phyloP scores from a whole-genome alignment of 2,113 vertebrate genomes.

The Nibea albiflora region DNA sequence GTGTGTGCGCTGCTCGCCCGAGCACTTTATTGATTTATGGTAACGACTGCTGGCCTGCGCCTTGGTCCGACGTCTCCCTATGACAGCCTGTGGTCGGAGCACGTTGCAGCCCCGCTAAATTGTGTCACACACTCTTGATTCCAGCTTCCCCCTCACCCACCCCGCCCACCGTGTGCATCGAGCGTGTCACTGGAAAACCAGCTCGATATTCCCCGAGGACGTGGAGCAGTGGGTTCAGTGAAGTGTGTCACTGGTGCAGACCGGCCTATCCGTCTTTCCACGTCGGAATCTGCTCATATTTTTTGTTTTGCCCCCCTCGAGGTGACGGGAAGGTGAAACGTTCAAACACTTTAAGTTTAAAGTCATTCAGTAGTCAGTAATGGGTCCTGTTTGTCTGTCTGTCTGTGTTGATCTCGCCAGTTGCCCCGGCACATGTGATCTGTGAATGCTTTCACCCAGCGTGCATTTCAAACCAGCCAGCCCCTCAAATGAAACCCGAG shows the following conservation, averaged over 20 bases:
- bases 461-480: conserved; percentile 37
- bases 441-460: conserved; percentile 44
- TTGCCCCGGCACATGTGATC: conserved; percentile 34
- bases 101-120: conserved; percentile 56
- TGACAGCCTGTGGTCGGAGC: conserved; percentile 59
- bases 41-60: conserved; percentile 58
- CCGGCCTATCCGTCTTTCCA: conserved; percentile 37
- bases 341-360: not conserved
- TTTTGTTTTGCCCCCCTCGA: not conserved
- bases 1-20: conserved; percentile 32
- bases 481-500: conserved; percentile 41
- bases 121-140: conserved; percentile 61
- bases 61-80: conserved; percentile 33
- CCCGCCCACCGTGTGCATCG: conserved; percentile 34
- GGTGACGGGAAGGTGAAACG: conserved; percentile 19
- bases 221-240: conserved; percentile 54
- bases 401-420: conserved; percentile 3
- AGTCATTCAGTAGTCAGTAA: conserved; percentile 1
- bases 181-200: conserved; percentile 68
- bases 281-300: not conserved
- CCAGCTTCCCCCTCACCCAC: not conserved
- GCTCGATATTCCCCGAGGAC: conserved; percentile 65
- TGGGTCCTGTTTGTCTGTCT: not conserved
- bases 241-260: conserved; percentile 46
- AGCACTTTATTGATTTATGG: conserved; percentile 77